Percentiles rank a stretch among this genome's conserved stretches.
Conservation (phyloP, 2,113 vertebrate genomes). For the Trichomycterus rosablanca region DNA sequence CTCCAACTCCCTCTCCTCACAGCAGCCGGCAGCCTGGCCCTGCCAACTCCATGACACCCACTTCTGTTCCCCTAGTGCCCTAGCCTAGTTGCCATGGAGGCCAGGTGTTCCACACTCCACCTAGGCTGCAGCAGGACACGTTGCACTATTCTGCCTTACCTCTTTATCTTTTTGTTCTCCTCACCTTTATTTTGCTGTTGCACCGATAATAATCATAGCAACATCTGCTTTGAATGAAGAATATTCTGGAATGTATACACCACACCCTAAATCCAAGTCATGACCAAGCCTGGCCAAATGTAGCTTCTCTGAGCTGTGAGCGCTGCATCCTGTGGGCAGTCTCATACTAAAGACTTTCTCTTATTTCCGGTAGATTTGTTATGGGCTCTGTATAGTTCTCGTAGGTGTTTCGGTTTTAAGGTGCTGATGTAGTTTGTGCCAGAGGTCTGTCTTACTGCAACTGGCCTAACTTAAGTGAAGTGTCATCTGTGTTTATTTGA, state of each 20-base stretch:
- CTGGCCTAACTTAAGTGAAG: constrained; percentile 51
- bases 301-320: constrained; percentile 9
- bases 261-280: constrained; percentile 38
- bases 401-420: constrained; percentile 50
- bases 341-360: neutral
- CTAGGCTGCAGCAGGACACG: constrained; percentile 64
- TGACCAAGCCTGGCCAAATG: neutral
- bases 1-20: neutral
- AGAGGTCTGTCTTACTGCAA: constrained; percentile 54
- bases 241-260: constrained; percentile 64
- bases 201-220: constrained; percentile 48
- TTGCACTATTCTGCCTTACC: constrained; percentile 70
- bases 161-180: constrained; percentile 25
- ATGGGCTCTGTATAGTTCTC: constrained; percentile 43
- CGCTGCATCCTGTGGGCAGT: neutral
- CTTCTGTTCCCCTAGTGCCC: constrained; percentile 44
- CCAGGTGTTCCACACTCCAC: constrained; percentile 66
- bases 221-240: constrained; percentile 40
- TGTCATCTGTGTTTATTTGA: constrained; percentile 53
- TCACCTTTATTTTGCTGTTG: neutral
- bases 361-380: constrained; percentile 28
- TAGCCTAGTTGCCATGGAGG: constrained; percentile 63
- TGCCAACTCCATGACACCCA: constrained; percentile 35
- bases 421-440: constrained; percentile 55
- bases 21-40: constrained; percentile 22